phyloP scores from a whole-genome alignment of 2,797 vertebrate genomes.

The Cossypha heuglini region DNA sequence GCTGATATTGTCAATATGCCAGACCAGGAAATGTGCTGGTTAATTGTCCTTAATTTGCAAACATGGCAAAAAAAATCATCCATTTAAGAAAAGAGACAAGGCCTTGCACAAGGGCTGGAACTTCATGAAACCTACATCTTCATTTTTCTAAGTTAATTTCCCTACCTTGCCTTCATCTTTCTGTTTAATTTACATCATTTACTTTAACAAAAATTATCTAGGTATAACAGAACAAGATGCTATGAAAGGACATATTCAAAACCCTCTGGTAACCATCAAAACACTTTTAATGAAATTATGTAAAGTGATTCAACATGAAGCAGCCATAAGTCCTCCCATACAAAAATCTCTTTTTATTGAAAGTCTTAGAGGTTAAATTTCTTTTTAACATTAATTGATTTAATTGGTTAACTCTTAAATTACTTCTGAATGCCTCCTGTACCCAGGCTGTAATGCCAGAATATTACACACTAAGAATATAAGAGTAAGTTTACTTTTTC shows the following conservation, averaged over 20 bases:
- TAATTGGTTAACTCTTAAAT: background rate
- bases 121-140: background rate
- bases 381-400: background rate
- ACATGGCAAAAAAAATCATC: background rate
- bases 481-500: background rate
- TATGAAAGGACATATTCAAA: background rate
- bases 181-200: conserved; percentile 21
- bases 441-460: background rate
- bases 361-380: background rate
- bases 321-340: background rate
- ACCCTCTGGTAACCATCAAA: conserved; percentile 14
- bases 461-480: background rate
- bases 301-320: background rate
- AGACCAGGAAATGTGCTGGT: background rate
- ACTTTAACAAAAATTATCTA: conserved; percentile 13
- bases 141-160: conserved; percentile 4
- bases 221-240: background rate
- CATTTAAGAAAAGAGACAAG: background rate
- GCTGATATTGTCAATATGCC: background rate
- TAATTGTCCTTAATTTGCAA: background rate
- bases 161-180: background rate
- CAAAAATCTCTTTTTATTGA: background rate
- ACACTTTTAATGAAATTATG: background rate
- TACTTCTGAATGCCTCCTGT: background rate
- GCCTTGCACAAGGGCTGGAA: background rate